Percentiles rank a stretch among this genome's conserved stretches.
These are phyloP conservation scores for Didymodactylos carnosus DNA, from an alignment of 2,888 invertebrate genomes.

Conservation along the genomic window DNA sequence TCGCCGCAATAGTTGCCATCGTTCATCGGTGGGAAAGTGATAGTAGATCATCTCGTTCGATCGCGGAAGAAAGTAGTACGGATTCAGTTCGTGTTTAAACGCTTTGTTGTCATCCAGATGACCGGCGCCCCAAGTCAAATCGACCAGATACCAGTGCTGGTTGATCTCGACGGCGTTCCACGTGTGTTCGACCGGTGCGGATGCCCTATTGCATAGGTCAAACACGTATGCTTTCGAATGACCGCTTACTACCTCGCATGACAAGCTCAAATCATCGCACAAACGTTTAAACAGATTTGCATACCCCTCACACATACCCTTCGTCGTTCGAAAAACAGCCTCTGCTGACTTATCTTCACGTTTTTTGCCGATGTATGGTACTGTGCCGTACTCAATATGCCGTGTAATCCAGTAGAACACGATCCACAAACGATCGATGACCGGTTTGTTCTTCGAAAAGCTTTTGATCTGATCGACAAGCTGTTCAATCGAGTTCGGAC, in stretches of 20 bases:
- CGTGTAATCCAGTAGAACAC: not conserved
- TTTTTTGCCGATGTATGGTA: not conserved
- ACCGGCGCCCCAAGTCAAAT: not conserved
- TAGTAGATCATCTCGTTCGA: not conserved
- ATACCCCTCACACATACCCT: not conserved
- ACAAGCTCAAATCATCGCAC: not conserved
- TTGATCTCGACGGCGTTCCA: not conserved
- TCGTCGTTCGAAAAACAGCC: not conserved
- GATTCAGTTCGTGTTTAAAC: not conserved
- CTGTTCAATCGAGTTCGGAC: not conserved
- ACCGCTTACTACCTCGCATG: not conserved
- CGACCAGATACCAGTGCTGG: not conserved
- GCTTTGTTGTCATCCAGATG: not conserved
- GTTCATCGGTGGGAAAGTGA: not conserved
- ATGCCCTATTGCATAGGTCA: not conserved
- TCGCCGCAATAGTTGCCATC: not conserved
- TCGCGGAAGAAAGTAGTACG: not conserved
- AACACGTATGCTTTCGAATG: not conserved
- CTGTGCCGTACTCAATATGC: not conserved
- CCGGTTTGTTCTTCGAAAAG: not conserved
- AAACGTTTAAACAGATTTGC: not conserved
- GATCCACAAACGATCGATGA: not conserved
- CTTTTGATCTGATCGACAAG: not conserved
- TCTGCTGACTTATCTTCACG: not conserved
- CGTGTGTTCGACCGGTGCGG: not conserved